These are phyloP conservation scores for Chrysolina oricalcia DNA, from an alignment of 2,888 invertebrate species.

Conservation along the genomic window DNA sequence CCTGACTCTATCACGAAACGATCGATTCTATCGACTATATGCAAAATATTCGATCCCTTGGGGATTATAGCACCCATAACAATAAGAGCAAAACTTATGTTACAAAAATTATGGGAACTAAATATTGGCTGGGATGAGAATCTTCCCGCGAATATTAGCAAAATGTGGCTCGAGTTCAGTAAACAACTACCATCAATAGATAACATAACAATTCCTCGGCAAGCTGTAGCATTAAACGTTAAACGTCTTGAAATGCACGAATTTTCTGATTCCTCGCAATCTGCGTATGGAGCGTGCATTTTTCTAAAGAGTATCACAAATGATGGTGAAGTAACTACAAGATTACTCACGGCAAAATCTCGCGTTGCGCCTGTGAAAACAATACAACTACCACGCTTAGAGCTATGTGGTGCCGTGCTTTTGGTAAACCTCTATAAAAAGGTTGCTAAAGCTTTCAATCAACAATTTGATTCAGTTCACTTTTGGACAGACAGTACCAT, in stretches of 20 bases:
- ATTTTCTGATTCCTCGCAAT: conserved; percentile 48
- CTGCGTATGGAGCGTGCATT: conserved; percentile 42
- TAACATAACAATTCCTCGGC: conserved; percentile 37
- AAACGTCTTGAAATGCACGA: conserved; percentile 48
- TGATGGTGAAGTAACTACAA: conserved; percentile 19
- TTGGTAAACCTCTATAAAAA: no score
- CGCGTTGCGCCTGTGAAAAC: conserved; percentile 44
- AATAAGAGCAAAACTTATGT: conserved; percentile 12
- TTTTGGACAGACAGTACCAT: no score
- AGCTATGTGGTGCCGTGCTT: conserved; percentile 48
- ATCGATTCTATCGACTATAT: conserved; percentile 10
- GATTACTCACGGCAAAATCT: conserved; percentile 45
- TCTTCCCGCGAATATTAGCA: not conserved
- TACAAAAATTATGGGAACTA: conserved; percentile 7
- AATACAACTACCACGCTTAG: conserved; percentile 41
- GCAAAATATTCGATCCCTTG: conserved; percentile 25
- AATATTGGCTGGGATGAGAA: conserved; percentile 1
- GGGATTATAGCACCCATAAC: conserved; percentile 13
- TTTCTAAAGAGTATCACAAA: conserved; percentile 38
- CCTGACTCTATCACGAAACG: not conserved
- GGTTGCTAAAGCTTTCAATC: no score
- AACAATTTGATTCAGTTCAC: no score
- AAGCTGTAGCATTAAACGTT: conserved; percentile 26
- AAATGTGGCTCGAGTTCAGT: conserved; percentile 5
- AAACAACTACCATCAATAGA: conserved; percentile 11